A percentile compares a stretch with the other conserved stretches of the same genome.
phyloP scores from a whole-genome alignment of 2,888 invertebrate genomes.

The Ichneumon xanthorius region DNA sequence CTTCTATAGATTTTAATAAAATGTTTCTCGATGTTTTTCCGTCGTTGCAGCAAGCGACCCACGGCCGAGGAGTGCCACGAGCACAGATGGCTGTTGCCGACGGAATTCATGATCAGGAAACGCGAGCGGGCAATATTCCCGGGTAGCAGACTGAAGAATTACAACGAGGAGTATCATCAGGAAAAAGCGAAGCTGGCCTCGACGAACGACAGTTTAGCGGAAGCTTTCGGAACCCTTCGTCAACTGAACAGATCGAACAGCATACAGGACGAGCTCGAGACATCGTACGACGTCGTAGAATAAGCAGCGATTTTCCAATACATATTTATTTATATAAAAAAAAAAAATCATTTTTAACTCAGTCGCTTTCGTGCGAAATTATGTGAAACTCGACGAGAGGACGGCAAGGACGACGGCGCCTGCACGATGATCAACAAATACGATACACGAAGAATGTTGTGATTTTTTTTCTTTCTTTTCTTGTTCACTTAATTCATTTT shows the following conservation, averaged over 20 bases:
- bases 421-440: constrained; percentile 56
- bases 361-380: constrained; percentile 27
- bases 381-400: constrained; percentile 46
- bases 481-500: constrained; percentile 73
- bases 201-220: constrained; percentile 86
- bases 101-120: constrained; percentile 97
- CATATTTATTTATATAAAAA: constrained; percentile 73
- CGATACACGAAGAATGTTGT: constrained; percentile 72
- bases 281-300: constrained; percentile 82
- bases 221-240: constrained; percentile 87
- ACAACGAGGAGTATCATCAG: constrained; percentile 92
- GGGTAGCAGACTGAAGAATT: constrained; percentile 93
- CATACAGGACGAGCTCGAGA: constrained; percentile 93
- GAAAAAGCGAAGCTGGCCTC: constrained; percentile 88
- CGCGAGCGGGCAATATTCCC: constrained; percentile 95
- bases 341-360: constrained; percentile 24
- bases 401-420: constrained; percentile 52
- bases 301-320: constrained; percentile 79
- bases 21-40: neutral
- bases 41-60: constrained; percentile 93
- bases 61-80: constrained; percentile 97
- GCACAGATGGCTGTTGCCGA: constrained; percentile 97
- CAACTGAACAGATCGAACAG: constrained; percentile 91
- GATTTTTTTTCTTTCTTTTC: constrained; percentile 69
- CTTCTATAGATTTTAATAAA: neutral